Evolutionary conservation across 2,113 vertebrate species (phyloP), one percentile per base, ranked within the genome.

Genomic region (Zootoca vivipara): DNA sequence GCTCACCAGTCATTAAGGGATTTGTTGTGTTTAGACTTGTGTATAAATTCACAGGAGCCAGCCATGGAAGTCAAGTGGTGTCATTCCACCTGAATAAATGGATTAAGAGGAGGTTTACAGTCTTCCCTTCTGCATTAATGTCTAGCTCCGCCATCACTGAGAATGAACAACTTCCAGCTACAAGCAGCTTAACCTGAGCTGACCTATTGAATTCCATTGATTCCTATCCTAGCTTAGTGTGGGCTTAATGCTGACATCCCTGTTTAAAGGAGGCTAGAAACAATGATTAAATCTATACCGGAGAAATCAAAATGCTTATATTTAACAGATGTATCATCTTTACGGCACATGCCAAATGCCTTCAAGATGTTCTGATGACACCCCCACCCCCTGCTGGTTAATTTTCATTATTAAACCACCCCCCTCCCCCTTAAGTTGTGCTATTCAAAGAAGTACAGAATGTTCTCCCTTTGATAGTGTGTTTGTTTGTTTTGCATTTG

Each of bases 1-100:
- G 72, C 56, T 42, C 13, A 8, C 70, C 58, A 26, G 22, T 26
- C 38, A 46, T 67, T 16, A 73, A 73, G 4, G 38, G 18, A 75
- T 89, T 83, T 64, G 33, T 64, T 75, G 42, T 33, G 46, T 33
- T 42, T 69, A 64, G 64, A 22, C 52, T 4, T 67, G 38, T 38
- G 79, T 73, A 16, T 46, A 69, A 83, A 52, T 78, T 4, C 46
- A 74, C 46, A 81, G 87, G 56, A 52, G 28, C 10, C 16, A 84
- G 78, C 40, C 86, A 73, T 81, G 78, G 77, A 64, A 22, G 46
- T 81, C 67, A 87, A 87, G 24, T 81, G 52, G 69, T 62, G 70
- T 87, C 18, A 30, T 56, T 81, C 52, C 46, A 40, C 67, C 35
- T 73, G 42, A 86, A 69, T 73, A 67, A 81, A 52, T 38, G n/a